Evolutionary conservation across 2,888 invertebrate species (phyloP).

Genomic region (Cantharis nigra): DNA sequence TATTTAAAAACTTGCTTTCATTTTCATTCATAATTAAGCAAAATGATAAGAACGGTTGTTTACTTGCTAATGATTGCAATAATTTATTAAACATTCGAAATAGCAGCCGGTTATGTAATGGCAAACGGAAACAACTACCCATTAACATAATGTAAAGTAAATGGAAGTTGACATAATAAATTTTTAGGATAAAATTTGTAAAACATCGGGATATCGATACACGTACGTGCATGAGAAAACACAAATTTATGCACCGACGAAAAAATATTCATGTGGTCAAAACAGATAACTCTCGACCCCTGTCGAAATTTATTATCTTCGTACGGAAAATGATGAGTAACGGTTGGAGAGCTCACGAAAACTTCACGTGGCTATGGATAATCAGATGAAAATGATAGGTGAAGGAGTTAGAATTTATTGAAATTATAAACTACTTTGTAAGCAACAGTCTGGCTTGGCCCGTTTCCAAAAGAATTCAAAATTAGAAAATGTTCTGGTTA

Average conservation of each 20-base stretch:
- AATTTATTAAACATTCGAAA: background rate
- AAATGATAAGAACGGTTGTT: background rate
- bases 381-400: background rate
- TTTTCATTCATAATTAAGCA: background rate
- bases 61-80: background rate
- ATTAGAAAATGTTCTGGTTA: background rate
- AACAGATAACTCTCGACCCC: background rate
- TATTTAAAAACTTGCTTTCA: background rate
- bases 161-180: background rate
- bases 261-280: background rate
- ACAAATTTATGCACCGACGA: background rate
- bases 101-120: background rate
- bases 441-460: background rate
- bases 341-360: background rate
- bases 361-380: too few species aligned
- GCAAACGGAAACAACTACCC: background rate
- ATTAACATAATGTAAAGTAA: background rate
- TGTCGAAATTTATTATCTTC: background rate
- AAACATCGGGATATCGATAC: background rate
- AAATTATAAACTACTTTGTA: background rate
- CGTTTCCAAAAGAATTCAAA: background rate
- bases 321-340: background rate
- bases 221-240: background rate
- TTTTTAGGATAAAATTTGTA: background rate
- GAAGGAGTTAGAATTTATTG: background rate